Evolutionary conservation across 2,797 vertebrate genomes (phyloP).

Genomic region (Aplochiton taeniatus): DNA sequence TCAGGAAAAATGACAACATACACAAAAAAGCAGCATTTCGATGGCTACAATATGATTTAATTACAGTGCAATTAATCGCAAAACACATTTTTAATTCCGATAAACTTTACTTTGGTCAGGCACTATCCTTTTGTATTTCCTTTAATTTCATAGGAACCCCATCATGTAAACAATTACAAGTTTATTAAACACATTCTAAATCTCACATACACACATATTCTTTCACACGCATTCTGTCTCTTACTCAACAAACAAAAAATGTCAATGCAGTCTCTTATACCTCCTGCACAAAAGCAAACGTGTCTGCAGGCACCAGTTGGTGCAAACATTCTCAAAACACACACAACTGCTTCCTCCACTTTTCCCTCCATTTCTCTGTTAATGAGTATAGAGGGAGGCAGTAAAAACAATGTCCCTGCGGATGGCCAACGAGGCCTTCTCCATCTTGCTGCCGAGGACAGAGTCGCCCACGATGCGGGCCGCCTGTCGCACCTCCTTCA

Average conservation of each 20-base stretch:
- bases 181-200: conserved; percentile 50
- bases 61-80: conserved; percentile 74
- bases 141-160: conserved; percentile 8
- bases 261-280: neutral
- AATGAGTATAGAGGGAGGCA: conserved; percentile 92
- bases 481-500: conserved; percentile 87
- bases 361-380: conserved; percentile 36
- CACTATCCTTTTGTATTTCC: conserved; percentile 24
- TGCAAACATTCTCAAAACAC: neutral
- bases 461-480: conserved; percentile 90
- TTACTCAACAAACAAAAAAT: neutral
- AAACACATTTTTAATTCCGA: conserved; percentile 7
- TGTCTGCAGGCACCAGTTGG: conserved; percentile 16
- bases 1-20: neutral
- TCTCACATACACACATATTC: too few species aligned
- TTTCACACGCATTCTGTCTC: conserved; percentile 10
- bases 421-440: conserved; percentile 85
- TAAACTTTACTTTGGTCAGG: conserved; percentile 42
- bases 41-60: conserved; percentile 58
- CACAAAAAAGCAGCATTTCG: neutral
- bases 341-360: neutral
- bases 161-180: conserved; percentile 57
- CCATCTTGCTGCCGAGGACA: conserved; percentile 90
- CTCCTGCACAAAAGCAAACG: conserved; percentile 18
- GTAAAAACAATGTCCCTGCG: conserved; percentile 93